Base-by-base conservation (phyloP, 2,888 invertebrate species). In the Salticus scenicus region DNA sequence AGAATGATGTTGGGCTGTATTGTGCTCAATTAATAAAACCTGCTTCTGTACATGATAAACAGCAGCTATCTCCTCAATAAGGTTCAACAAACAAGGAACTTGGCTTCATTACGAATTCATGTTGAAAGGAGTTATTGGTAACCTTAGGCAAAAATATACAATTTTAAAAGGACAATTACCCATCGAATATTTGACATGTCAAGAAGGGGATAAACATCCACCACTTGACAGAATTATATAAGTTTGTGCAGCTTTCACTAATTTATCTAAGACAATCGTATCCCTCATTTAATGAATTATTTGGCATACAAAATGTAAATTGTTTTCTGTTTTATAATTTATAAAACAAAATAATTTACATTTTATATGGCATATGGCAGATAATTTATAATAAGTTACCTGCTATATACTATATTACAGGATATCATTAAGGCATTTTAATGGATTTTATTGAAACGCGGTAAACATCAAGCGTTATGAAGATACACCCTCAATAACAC, bases 1-100 rank as follows among this genome's bases (percentile, higher is more conserved):
- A 67, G 0, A 33, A 67, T 10, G n/a, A 14, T 67, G 67, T 67
- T 67, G 67, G 67, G 0, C 67, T 31, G 0, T 67, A 67, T 31
- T 67, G 67, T 67, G 67, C 67, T 1, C 33, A 31, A 17, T 20
- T 67, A 17, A 8, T 67, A 17, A 30, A 31, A 8, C 67, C 67
- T 14, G 67, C 67, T 31, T 67, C 33, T 67, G 17, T 33, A 12
- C 7, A 33, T 1, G 67, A 33, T 1, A 67, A 67, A 20, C n/a
- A 31, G 14, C 30, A 33, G 10, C 31, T 67, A 20, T 31, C 10
- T 14, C 17, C 67, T 2, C n/a, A 67, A n/a, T 67, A 0, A 67
- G 31, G 31, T 67, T 67, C 5, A 31, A 4, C 31, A 67, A 17
- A 67, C 67, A 31, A 30, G 67, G 20, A 67, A 67, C 17, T 17